Percentiles rank a stretch among this genome's conserved stretches.
Evolutionary conservation across 2,888 invertebrate species (phyloP).

Genomic region (Rhopalosiphum nymphaeae): DNA sequence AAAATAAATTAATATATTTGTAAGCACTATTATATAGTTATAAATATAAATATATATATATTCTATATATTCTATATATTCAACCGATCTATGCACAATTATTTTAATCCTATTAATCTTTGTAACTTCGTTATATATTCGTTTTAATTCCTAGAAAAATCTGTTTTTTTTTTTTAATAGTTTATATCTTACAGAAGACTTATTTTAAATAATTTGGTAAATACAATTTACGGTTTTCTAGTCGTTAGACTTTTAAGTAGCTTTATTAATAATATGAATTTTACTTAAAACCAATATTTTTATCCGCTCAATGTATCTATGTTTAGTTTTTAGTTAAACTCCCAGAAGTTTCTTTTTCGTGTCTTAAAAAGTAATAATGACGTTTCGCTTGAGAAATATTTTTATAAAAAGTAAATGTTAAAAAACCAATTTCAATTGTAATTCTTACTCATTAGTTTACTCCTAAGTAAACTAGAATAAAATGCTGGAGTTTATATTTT

Average conservation of each 20-base stretch:
- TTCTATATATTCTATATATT: background rate
- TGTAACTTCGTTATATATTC: background rate
- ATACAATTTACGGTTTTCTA: background rate
- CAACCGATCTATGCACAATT: background rate
- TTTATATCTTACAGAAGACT: background rate
- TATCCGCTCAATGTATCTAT: background rate
- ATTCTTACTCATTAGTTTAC: background rate
- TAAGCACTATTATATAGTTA: background rate
- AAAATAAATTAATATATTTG: background rate
- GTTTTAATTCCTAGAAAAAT: background rate
- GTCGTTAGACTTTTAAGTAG: constrained; percentile 8
- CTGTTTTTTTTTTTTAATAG: background rate
- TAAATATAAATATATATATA: constrained; percentile 5
- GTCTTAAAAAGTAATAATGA: background rate
- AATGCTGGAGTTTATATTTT: background rate
- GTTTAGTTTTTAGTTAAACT: background rate
- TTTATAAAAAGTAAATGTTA: background rate
- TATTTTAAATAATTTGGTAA: background rate
- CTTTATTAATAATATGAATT: background rate
- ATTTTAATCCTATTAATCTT: background rate
- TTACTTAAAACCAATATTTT: background rate
- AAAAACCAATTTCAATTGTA: background rate
- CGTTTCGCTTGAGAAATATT: background rate
- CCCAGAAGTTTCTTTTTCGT: background rate
- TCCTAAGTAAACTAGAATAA: background rate